Conservation (phyloP, 2,888 invertebrate genomes). For the Eilema griseolum region DNA sequence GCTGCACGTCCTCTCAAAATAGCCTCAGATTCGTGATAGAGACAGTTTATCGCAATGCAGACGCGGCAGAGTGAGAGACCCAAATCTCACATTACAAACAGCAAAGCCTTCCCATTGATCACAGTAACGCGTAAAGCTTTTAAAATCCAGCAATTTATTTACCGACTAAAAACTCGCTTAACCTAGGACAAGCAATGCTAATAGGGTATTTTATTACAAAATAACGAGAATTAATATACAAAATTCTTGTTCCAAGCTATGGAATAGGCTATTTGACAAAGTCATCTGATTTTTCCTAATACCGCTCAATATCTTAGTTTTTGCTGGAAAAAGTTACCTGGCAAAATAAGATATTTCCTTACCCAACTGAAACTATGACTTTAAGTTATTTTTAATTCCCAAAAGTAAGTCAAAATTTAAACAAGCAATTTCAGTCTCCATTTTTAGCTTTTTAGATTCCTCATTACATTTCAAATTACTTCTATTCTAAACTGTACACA, state of each 20-base stretch:
- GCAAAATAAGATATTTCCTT: too few relatives aligned
- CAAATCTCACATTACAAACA: conserved; percentile 78
- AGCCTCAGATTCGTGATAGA: conserved; percentile 62
- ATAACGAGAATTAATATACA: conserved; percentile 2
- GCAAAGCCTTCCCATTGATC: conserved; percentile 82
- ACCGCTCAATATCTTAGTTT: too few relatives aligned
- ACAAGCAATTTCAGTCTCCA: too few relatives aligned
- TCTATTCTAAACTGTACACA: too few relatives aligned
- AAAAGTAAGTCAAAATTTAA: too few relatives aligned
- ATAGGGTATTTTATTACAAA: conserved; percentile 25
- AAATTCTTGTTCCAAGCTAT: background rate
- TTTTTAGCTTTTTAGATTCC: too few relatives aligned
- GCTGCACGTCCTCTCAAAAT: conserved; percentile 66
- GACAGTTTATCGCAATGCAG: conserved; percentile 49
- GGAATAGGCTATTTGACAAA: too few relatives aligned
- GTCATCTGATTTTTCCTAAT: too few relatives aligned
- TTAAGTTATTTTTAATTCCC: too few relatives aligned
- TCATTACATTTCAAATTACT: too few relatives aligned
- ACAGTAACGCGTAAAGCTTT: conserved; percentile 82
- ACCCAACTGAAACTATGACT: too few relatives aligned
- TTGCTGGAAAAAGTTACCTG: too few relatives aligned
- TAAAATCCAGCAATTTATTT: conserved; percentile 85
- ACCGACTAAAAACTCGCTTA: conserved; percentile 69
- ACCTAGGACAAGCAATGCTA: conserved; percentile 36
- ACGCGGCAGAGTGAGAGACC: conserved; percentile 59